Evolutionary conservation across 2,113 vertebrate genomes (phyloP).

Genomic region (crab-eating macaque (Macaca fascicularis)): T2T-MFA8v1.1 NC_088379.1:1307501-1308000

Average conservation of each 20-base stretch:
- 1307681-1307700: neutral
- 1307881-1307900: too few species aligned
- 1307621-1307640: neutral
- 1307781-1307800: neutral
- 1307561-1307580: neutral
- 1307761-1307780: neutral
- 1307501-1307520: accelerated
- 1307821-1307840: neutral
- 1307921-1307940: neutral
- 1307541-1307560: neutral
- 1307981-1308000: neutral
- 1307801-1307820: neutral
- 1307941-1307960: neutral
- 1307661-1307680: neutral
- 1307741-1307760: neutral
- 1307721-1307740: neutral
- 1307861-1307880: neutral
- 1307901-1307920: too few species aligned
- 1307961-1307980: neutral
- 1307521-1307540: neutral
- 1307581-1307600: neutral
- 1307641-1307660: neutral
- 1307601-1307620: too few species aligned
- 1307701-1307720: neutral
- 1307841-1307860: neutral